Base-by-base conservation (phyloP, 2,888 invertebrate species). In the Cheilosia vernalis region DNA sequence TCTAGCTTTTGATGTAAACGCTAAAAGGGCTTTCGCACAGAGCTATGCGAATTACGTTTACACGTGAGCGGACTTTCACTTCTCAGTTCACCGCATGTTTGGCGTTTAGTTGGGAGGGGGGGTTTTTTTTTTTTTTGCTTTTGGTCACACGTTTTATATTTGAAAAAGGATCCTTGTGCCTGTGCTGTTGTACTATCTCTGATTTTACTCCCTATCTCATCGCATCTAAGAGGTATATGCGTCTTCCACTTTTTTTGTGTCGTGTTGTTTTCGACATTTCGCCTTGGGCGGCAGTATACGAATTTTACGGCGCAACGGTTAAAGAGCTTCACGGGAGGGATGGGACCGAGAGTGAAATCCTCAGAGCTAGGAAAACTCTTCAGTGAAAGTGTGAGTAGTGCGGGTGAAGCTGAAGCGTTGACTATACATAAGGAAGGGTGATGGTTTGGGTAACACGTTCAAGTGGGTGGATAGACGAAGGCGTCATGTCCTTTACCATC, bases 321-420 rank as follows among this genome's bases (percentile, higher is more conserved):
- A 76, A 60, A 58, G 66, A 42, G 40, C 30, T 55, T n/a, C 42
- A 56, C 33, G 17, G 1, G 3, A 9, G 30, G 30, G 4, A 3
- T 37, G n/a, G n/a, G 47, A 51, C 15, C 51, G 61, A 27, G 55
- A 27, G 55, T 47, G 51, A 63, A 70, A 37, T 37, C 56, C 37
- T 70, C 15, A 61, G 60, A 66, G 72, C 64, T 53, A 27, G 72
- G 79, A 72, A 79, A 79, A 79, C 64, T 72, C 72, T 70, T 53
- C 47, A 66, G 66, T 66, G 56, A 27, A 63, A 37, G 10, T 13
- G 69, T 70, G 69, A 61, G 77, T 40, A 47, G 60, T 17, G 58
- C 19, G 49, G 66, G 56, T 42, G 17, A 51, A 40, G 21, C 17
- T 37, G 27, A 21, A 27, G 27, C 47, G 64, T 40, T 40, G 64